Conservation (phyloP, 2,888 invertebrate genomes). For the Scaptomyza cyrtandrae region DNA sequence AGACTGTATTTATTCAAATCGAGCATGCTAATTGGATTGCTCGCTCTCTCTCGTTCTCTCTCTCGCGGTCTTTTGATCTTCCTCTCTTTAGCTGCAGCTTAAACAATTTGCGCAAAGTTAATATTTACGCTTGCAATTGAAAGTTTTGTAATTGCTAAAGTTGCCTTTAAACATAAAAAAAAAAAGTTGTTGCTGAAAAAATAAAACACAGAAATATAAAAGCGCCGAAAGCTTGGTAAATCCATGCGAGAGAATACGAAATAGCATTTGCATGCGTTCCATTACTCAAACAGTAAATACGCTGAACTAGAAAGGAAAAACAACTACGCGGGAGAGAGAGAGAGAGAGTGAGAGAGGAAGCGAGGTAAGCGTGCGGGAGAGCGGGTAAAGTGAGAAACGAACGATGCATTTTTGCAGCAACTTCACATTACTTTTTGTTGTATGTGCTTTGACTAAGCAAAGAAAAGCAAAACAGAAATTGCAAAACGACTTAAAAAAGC, state of each 20-base stretch:
- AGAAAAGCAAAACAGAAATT: constrained; percentile 73
- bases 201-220: constrained; percentile 13
- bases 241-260: constrained; percentile 48
- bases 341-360: background rate
- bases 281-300: constrained; percentile 36
- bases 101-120: constrained; percentile 22
- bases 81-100: background rate
- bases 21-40: background rate
- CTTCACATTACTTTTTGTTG: constrained; percentile 69
- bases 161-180: constrained; percentile 42
- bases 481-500: constrained; percentile 77
- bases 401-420: constrained; percentile 58
- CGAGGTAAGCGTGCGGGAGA: too few species aligned
- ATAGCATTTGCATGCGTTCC: constrained; percentile 52
- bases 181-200: constrained; percentile 48
- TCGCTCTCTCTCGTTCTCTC: background rate
- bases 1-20: background rate
- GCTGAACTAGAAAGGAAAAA: constrained; percentile 4
- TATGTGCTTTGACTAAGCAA: constrained; percentile 68
- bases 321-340: background rate
- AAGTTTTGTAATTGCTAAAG: constrained; percentile 72
- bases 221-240: constrained; percentile 21
- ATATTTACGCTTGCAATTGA: constrained; percentile 47
- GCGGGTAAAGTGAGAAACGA: constrained; percentile 4
- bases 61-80: background rate